Evolutionary conservation across 2,888 invertebrate species (phyloP).

Genomic region (Autographa gamma): DNA sequence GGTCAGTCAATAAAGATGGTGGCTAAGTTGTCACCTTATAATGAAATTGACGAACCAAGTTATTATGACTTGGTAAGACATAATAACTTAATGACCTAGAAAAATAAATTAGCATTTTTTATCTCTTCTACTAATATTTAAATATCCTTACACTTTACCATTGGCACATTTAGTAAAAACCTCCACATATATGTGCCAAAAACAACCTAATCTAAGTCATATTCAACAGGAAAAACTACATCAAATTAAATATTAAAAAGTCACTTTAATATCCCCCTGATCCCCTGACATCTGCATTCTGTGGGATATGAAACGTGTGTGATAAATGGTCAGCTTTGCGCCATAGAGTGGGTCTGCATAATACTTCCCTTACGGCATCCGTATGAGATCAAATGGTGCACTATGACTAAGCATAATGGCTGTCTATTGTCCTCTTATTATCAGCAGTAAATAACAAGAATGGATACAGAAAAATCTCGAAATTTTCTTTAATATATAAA

Average conservation of each 20-base stretch:
- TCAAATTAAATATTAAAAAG: slow-evolving; percentile 2
- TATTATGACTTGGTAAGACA: no score
- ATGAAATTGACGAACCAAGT: no score
- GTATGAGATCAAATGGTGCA: slow-evolving; percentile 4
- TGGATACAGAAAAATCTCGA: neutral
- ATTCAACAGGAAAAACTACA: neutral
- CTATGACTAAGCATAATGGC: neutral
- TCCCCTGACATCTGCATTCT: neutral
- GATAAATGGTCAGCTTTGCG: slow-evolving; percentile 1
- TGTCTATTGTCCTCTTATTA: neutral
- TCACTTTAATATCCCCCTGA: neutral
- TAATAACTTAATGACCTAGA: no score
- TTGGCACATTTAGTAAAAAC: no score
- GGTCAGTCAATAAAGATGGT: no score
- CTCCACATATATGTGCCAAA: no score
- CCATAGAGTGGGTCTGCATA: slow-evolving; percentile 1
- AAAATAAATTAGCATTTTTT: no score
- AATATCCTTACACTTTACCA: no score
- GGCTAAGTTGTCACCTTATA: no score
- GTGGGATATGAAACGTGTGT: neutral
- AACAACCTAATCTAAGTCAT: neutral
- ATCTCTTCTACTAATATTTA: no score
- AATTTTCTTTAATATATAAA: neutral
- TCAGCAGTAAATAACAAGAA: neutral
- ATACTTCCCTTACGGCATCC: slow-evolving; percentile 4